phyloP scores from a whole-genome alignment of 2,888 invertebrate genomes.

The Stomorhina lunata region DNA sequence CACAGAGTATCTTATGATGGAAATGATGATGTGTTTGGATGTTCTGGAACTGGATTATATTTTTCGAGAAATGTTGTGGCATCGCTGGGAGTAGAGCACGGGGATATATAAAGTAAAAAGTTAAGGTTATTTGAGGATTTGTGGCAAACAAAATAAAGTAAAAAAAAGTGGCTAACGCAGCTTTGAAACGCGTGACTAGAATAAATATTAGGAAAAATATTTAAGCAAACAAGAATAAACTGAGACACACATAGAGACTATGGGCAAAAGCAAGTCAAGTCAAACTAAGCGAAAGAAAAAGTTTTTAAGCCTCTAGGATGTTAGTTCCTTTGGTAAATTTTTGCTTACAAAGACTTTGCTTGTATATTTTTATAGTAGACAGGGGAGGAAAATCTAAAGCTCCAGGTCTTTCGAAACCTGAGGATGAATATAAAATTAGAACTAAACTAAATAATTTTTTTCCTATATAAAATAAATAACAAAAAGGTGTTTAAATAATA shows the following conservation, averaged over 20 bases:
- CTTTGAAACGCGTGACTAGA: slow-evolving; percentile 49
- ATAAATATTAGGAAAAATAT: slow-evolving; percentile 47
- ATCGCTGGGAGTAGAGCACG: no score
- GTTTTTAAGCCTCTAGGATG: no score
- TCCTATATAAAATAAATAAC: not conserved
- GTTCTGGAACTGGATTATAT: not conserved
- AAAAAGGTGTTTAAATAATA: not conserved
- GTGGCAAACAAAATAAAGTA: slow-evolving; percentile 49
- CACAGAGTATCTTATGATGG: no score
- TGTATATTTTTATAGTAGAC: no score
- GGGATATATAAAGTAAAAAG: slow-evolving; percentile 50
- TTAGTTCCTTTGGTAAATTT: no score
- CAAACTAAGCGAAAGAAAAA: not conserved
- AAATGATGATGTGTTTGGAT: not conserved
- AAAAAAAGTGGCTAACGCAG: not conserved
- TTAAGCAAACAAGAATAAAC: slow-evolving; percentile 23
- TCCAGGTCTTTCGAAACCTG: no score
- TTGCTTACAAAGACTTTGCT: no score
- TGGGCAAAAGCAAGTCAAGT: not conserved
- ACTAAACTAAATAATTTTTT: not conserved
- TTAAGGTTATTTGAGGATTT: slow-evolving; percentile 59
- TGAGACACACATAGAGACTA: not conserved
- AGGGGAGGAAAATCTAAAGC: no score
- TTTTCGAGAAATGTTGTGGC: no score
- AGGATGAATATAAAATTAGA: not conserved